Evolutionary conservation across 2,888 invertebrate species (phyloP), one percentile per base, ranked within the genome.

Genomic region (Apotomis capreana): DNA sequence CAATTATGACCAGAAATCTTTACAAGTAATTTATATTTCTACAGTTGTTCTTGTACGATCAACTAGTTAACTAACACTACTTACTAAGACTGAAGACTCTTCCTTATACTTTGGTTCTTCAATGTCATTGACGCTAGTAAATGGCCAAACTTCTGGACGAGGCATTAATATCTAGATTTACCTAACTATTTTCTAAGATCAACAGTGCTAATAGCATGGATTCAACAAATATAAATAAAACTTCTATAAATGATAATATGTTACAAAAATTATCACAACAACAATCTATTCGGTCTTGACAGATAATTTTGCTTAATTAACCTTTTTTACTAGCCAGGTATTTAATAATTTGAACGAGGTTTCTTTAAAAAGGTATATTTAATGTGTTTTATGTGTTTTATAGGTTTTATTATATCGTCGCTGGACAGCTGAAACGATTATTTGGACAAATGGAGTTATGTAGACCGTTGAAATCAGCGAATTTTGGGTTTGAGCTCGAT

Each of bases 141-240:
- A 87, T 26, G 88, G 89, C 87, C 89, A 89, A 77, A 83, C 88
- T 3, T 88, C 86, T 51, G 90, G 85, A 73, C 87, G 86, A 76
- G 90, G 89, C 90, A 90, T 90, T 73, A 70, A 69, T 69, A 63
- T 13, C 10, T 46, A 26, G 3, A 6, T 73, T 69, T 15, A 6
- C 6, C 52, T 46, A 55, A 61, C 9, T 49, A 26, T 44, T 40
- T 40, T 46, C 51, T 36, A 60, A 5, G 37, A 55, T 60, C 15
- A 49, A 60, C 54, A 49, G 49, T 60, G 55, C 58, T 54, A 12
- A 57, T 60, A 70, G n/a, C 67, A 67, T 71, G 57, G 40, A 40
- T 68, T 54, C 36, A 9, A 61, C 26, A 63, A 68, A 72, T 63
- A 59, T 52, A 13, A 44, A 72, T 46, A 68, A 71, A 67, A 62